Percentiles rank a stretch among this genome's conserved stretches.
phyloP scores from a whole-genome alignment of 2,113 vertebrate species.

The Casuarius casuarius region DNA sequence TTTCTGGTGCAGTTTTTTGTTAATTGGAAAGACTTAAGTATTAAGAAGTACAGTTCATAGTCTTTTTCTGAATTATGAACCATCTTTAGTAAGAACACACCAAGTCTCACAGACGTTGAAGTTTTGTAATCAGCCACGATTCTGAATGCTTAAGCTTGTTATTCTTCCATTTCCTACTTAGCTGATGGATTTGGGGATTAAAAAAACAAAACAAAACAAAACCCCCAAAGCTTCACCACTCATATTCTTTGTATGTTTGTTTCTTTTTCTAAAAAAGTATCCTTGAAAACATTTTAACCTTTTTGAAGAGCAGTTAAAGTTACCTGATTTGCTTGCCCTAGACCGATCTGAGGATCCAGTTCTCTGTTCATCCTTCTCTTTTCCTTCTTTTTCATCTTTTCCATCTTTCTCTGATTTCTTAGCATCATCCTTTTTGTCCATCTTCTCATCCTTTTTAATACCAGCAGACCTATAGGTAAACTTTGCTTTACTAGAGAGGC shows the following conservation, averaged over 20 bases:
- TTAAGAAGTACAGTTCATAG: accelerated
- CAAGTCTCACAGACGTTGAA: background rate
- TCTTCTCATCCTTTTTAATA: constrained; percentile 86
- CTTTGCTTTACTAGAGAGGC: background rate
- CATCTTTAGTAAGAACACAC: background rate
- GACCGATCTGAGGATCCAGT: constrained; percentile 65
- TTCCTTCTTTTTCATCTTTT: constrained; percentile 84
- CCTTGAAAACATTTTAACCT: background rate
- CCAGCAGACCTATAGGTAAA: constrained; percentile 49
- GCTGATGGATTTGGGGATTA: background rate
- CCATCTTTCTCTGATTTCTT: constrained; percentile 74
- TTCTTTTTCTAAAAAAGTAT: background rate
- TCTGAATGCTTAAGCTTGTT: background rate
- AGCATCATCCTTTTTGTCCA: constrained; percentile 79
- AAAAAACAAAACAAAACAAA: background rate
- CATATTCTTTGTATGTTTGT: background rate
- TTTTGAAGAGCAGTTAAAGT: background rate
- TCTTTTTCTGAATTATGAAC: background rate
- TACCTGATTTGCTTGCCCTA: constrained; percentile 79
- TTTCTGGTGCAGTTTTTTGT: background rate
- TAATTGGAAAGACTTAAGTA: background rate
- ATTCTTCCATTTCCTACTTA: background rate
- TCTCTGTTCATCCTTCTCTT: constrained; percentile 75
- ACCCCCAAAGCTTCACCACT: background rate
- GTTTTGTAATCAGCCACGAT: background rate